Percentiles rank a stretch among this genome's conserved stretches.
Evolutionary conservation across 1,140 invertebrate species (phyloP).

Genomic region (Brachionus plicatilis): DNA sequence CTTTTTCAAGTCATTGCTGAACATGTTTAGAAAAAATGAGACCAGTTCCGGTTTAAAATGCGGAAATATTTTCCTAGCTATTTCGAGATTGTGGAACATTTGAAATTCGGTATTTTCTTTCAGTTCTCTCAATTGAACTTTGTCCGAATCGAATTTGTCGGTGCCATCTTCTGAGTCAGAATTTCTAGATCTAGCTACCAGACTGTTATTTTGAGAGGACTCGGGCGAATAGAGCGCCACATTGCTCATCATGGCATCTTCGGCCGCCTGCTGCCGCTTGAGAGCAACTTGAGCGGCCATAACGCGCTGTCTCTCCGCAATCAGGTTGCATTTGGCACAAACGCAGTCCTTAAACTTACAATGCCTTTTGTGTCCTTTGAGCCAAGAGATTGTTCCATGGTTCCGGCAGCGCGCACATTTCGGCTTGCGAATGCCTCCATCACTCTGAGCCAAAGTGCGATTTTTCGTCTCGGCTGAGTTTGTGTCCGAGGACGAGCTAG

Average conservation of each 20-base stretch:
- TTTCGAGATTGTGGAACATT: constrained; percentile 56
- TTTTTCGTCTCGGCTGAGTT: background rate
- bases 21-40: constrained; percentile 68
- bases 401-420: constrained; percentile 66
- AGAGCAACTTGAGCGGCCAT: constrained; percentile 69
- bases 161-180: constrained; percentile 68
- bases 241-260: constrained; percentile 88
- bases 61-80: constrained; percentile 74
- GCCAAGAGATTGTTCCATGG: constrained; percentile 72
- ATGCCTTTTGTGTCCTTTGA: constrained; percentile 84
- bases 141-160: background rate
- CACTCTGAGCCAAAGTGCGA: background rate
- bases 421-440: constrained; percentile 53
- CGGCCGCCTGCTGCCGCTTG: constrained; percentile 90
- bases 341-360: constrained; percentile 73
- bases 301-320: constrained; percentile 59
- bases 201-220: constrained; percentile 60
- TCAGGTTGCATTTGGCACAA: constrained; percentile 75
- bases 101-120: background rate
- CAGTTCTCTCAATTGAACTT: background rate
- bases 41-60: constrained; percentile 73
- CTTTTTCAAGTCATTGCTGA: constrained; percentile 75
- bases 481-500: background rate
- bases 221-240: constrained; percentile 67
- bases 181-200: constrained; percentile 79